These are phyloP conservation scores for Germaria angustata DNA, from an alignment of 2,888 invertebrate species.

Conservation along the genomic window DNA sequence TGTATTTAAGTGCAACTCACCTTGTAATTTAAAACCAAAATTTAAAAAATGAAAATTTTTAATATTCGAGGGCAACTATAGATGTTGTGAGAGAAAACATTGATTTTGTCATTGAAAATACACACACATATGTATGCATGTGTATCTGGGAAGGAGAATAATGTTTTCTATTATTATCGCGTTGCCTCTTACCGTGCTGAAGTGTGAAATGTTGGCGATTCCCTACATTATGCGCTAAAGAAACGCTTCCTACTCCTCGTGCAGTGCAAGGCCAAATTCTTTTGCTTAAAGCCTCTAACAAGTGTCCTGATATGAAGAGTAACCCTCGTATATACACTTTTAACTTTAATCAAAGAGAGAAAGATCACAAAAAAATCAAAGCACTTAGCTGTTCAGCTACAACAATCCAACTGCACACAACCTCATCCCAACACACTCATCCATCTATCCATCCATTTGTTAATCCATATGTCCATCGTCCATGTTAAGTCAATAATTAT, in stretches of 20 bases:
- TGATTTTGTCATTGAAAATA: too few species aligned
- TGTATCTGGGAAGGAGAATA: too few species aligned
- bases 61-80: not conserved
- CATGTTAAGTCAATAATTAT: conserved; percentile 63
- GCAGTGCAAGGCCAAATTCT: too few species aligned
- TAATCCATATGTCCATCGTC: conserved; percentile 58
- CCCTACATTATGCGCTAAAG: too few species aligned
- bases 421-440: conserved; percentile 7
- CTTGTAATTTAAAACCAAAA: conserved; percentile 78
- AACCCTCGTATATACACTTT: conserved; percentile 4
- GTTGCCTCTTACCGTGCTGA: too few species aligned
- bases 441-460: not conserved
- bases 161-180: too few species aligned
- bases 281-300: too few species aligned
- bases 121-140: too few species aligned
- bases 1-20: conserved; percentile 72
- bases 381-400: conserved; percentile 74
- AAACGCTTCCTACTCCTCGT: too few species aligned
- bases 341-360: conserved; percentile 70
- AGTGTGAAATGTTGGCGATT: too few species aligned
- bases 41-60: conserved; percentile 69
- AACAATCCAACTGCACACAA: conserved; percentile 34
- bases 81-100: not conserved
- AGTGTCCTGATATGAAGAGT: not conserved
- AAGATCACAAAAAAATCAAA: conserved; percentile 69